Base-by-base conservation (phyloP, 2,113 vertebrate genomes). In the Ceyx margarethae region DNA sequence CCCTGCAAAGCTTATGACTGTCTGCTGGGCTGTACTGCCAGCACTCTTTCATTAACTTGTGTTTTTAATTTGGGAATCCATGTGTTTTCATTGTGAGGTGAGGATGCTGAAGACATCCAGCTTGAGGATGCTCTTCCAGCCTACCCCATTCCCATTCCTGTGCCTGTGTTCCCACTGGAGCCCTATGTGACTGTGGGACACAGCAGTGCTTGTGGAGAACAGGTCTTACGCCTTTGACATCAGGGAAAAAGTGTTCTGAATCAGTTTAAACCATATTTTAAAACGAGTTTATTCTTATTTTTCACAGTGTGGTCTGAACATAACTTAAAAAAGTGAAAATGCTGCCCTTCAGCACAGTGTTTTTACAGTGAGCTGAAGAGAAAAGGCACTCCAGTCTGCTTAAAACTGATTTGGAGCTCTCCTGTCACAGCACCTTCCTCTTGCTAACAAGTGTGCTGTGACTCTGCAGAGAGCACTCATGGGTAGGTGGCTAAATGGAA, bases 121-220 rank as follows among this genome's bases (percentile, higher is more conserved):
- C 14, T 2, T 18, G 37, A 50, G 56, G 62, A 15, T 33, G 64
- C n/a, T 46, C n/a, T 81, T 69, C 65, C 37, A 60, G 64, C 37
- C 1, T 0, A 17, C 14, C 19, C 69, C 2, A 0, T 40, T 19
- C 54, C 28, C 15, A 11, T 23, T 6, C 51, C 46, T 2, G 3
- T 37, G 5, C 54, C 31, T 3, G 28, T 13, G 35, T 40, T 53
- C 33, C 19, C 1, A 0, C 50, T 15, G 13, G 43, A 14, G 22
- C 26, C 40, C 51, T 1, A 0, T 1, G 1, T 54, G 25, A 31
- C 43, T 1, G 1, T 1, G 28, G 42, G 35, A 66, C 1, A 2
- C 57, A 58, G 80, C 35, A 33, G 43, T 2, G 1, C 61, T 51
- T 35, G 51, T 25, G n/a, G 21, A 35, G 29, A 51, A 5, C 54